Evolutionary conservation across 2,113 vertebrate genomes (phyloP).

Genomic region (Desmodus rotundus): DNA sequence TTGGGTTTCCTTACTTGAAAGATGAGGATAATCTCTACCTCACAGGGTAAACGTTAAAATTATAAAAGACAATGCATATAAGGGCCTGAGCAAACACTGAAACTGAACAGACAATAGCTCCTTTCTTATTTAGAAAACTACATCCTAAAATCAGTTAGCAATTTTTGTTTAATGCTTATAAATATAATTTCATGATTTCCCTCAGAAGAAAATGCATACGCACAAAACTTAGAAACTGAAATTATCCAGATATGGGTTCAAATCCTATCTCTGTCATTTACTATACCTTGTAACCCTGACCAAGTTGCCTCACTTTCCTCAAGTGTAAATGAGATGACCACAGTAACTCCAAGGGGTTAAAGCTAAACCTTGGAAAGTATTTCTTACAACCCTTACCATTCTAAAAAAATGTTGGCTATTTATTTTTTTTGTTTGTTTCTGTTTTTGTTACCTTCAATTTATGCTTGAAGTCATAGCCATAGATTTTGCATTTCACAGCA

Average conservation of each 20-base stretch:
- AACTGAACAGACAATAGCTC: background rate
- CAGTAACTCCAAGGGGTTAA: background rate
- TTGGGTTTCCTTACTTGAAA: background rate
- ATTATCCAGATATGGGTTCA: background rate
- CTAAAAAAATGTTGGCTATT: background rate
- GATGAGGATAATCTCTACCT: background rate
- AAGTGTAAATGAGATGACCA: background rate
- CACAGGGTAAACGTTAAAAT: background rate
- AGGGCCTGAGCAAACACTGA: background rate
- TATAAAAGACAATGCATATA: background rate
- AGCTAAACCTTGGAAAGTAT: background rate
- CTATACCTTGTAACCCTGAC: background rate
- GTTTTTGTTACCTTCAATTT: constrained; percentile 22
- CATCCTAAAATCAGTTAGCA: background rate
- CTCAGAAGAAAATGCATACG: background rate
- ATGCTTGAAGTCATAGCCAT: background rate
- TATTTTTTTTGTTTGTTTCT: background rate
- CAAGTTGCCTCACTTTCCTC: background rate
- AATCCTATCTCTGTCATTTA: background rate
- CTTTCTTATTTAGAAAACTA: background rate
- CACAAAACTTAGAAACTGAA: background rate
- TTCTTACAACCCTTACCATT: background rate
- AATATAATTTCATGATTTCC: background rate
- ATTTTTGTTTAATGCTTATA: constrained; percentile 3
- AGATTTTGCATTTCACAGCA: background rate